Evolutionary conservation across 1,140 invertebrate genomes (phyloP).

Genomic region (Phymastichus coffea): DNA sequence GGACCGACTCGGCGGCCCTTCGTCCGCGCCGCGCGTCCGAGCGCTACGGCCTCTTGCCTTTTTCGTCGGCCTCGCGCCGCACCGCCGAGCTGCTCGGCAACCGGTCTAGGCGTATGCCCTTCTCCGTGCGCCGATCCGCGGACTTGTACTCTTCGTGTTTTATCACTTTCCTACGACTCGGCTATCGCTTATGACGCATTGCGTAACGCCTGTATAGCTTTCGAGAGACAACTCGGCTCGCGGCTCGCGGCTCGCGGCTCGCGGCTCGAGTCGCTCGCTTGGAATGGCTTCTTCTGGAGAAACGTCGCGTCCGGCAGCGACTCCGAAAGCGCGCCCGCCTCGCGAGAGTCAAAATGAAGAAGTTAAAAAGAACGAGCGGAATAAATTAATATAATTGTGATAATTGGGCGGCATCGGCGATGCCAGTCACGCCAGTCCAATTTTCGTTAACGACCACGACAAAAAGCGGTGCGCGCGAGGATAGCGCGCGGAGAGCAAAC

Average conservation of each 20-base stretch:
- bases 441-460: constrained; percentile 25
- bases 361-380: not conserved
- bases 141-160: not conserved
- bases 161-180: constrained; percentile 24
- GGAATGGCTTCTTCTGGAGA: too few relatives aligned
- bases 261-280: too few relatives aligned
- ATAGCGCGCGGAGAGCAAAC: constrained; percentile 11
- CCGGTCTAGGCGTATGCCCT: constrained; percentile 47
- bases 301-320: too few relatives aligned
- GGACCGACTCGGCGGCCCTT: too few relatives aligned
- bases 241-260: too few relatives aligned
- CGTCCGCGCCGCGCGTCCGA: not conserved
- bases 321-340: too few relatives aligned
- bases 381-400: constrained; percentile 28
- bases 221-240: not conserved
- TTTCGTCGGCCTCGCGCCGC: too few relatives aligned
- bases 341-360: not conserved
- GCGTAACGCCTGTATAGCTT: not conserved
- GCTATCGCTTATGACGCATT: not conserved
- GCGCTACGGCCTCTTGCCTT: constrained; percentile 39
- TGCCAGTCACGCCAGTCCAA: constrained; percentile 24
- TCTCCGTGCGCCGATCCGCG: constrained; percentile 20
- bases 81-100: too few relatives aligned
- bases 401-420: constrained; percentile 19
- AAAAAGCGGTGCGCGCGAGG: not conserved